These are phyloP conservation scores for Carcina quercana DNA, from an alignment of 2,888 invertebrate species.

Conservation along the genomic window DNA sequence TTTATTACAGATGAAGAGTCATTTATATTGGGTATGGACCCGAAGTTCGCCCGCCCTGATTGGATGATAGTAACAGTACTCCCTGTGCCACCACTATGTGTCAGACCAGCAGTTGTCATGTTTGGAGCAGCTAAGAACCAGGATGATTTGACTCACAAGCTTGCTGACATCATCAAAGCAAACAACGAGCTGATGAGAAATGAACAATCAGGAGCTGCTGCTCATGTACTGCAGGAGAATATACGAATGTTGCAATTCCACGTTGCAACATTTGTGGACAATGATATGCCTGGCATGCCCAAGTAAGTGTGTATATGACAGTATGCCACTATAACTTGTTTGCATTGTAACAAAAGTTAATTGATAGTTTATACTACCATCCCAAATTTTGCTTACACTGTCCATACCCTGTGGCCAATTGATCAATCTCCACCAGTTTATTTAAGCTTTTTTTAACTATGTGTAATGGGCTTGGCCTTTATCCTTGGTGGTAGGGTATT, in stretches of 20 bases:
- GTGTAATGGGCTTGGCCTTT: too few relatives aligned
- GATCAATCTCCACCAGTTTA: too few relatives aligned
- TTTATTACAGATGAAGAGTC: conserved; percentile 90
- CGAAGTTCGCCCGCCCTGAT: conserved; percentile 97
- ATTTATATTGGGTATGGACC: conserved; percentile 95
- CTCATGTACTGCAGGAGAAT: conserved; percentile 97
- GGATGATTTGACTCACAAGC: conserved; percentile 99
- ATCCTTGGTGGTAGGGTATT: too few relatives aligned
- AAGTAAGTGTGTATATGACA: too few relatives aligned
- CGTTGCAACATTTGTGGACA: conserved; percentile 98
- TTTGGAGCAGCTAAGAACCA: conserved; percentile 99
- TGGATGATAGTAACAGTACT: conserved; percentile 99
- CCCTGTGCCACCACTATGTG: conserved; percentile 97
- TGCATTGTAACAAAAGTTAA: too few relatives aligned
- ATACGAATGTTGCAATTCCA: conserved; percentile 99
- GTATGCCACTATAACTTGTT: too few relatives aligned
- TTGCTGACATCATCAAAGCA: conserved; percentile 98
- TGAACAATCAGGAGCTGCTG: conserved; percentile 97
- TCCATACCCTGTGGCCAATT: too few relatives aligned
- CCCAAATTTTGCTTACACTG: too few relatives aligned
- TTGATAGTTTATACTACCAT: too few relatives aligned
- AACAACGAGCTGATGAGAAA: conserved; percentile 97
- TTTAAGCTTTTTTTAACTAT: too few relatives aligned
- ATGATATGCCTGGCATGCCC: conserved; percentile 99
- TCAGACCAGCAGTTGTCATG: conserved; percentile 99